Evolutionary conservation across 1,140 invertebrate species (phyloP).

Genomic region (Lysiphlebus fabarum): DNA sequence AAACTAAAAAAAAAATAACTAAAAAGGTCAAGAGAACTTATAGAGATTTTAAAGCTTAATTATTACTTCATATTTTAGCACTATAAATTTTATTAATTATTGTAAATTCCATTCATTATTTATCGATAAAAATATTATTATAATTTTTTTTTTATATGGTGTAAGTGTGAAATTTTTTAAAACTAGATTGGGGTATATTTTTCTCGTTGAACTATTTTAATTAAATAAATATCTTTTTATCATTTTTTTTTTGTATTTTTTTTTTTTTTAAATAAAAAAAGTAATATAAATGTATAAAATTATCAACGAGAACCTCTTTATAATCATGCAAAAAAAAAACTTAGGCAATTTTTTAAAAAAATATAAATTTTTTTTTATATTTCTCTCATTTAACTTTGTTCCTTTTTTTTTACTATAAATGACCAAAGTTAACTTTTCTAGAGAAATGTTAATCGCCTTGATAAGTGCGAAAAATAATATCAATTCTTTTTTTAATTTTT

Average conservation of each 20-base stretch:
- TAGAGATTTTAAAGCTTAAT: conserved; percentile 4
- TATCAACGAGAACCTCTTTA: too few relatives aligned
- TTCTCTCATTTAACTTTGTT: too few relatives aligned
- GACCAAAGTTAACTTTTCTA: conserved; percentile 40
- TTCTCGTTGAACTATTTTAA: conserved; percentile 2
- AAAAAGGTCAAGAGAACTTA: conserved; percentile 12
- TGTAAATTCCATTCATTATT: conserved; percentile 15
- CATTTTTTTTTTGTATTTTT: conserved; percentile 24
- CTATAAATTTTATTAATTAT: conserved; percentile 11
- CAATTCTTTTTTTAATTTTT: conserved; percentile 13
- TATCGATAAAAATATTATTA: conserved; percentile 10
- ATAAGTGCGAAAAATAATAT: conserved; percentile 28
- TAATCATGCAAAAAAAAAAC: too few relatives aligned
- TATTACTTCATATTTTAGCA: conserved; percentile 9
- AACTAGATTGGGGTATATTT: conserved; percentile 2
- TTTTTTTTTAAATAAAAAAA: conserved; percentile 40
- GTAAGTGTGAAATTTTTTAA: conserved; percentile 8
- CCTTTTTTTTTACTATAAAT: conserved; percentile 33
- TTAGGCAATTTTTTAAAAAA: too few relatives aligned
- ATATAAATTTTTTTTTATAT: too few relatives aligned
- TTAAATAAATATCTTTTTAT: conserved; percentile 6
- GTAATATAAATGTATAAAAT: conserved; percentile 6
- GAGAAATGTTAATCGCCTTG: conserved; percentile 26
- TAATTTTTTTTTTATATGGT: conserved; percentile 1
- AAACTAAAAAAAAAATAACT: conserved; percentile 3